Percentiles rank a stretch among this genome's conserved stretches.
phyloP scores from a whole-genome alignment of 2,113 vertebrate genomes.

The Calonectris borealis region DNA sequence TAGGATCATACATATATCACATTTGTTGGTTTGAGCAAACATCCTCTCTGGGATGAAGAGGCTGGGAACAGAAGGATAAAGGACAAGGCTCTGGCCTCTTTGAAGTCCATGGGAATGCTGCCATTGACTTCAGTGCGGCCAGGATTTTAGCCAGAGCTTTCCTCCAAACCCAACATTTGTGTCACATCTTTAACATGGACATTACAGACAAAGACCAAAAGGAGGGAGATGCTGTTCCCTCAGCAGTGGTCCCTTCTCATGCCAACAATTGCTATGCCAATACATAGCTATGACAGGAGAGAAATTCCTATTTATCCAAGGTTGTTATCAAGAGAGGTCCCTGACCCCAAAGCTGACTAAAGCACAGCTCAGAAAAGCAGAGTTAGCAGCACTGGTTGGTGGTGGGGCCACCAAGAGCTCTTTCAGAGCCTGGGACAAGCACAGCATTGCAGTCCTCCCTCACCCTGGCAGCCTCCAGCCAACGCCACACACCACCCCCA shows the following conservation, averaged over 20 bases:
- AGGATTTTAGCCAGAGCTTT: not conserved
- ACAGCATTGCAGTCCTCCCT: not conserved
- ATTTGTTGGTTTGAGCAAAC: not conserved
- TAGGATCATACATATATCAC: not conserved
- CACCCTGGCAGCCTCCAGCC: not conserved
- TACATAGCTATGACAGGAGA: not conserved
- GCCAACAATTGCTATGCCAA: not conserved
- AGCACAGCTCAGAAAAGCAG: not conserved
- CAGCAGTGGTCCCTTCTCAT: not conserved
- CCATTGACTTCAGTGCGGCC: not conserved
- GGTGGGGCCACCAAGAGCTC: not conserved
- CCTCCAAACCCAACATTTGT: not conserved
- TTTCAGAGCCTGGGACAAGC: not conserved
- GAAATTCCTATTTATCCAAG: not conserved
- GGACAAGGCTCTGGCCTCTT: not conserved
- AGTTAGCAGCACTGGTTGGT: not conserved
- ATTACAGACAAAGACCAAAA: not conserved
- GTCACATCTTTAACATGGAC: not conserved
- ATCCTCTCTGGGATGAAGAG: not conserved
- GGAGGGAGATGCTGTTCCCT: not conserved
- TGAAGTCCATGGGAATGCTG: not conserved
- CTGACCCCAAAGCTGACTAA: not conserved
- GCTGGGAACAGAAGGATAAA: not conserved
- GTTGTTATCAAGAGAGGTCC: not conserved
- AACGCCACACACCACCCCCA: rapidly evolving